These are phyloP conservation scores for Bradypodion pumilum DNA, from an alignment of 2,797 vertebrate species.

Conservation along the genomic window DNA sequence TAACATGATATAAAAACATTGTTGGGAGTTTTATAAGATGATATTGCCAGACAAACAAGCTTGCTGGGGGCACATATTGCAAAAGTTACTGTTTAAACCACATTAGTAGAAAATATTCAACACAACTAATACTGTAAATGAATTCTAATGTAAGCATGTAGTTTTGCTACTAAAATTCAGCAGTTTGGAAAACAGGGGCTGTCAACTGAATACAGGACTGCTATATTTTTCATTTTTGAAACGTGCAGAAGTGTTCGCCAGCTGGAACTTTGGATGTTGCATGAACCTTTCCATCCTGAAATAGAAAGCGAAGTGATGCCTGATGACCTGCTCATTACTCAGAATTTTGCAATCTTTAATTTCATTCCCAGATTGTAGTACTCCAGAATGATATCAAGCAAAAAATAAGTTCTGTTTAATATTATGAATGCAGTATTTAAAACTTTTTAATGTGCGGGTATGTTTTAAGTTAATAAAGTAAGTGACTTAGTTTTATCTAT, in stretches of 20 bases:
- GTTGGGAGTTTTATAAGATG: constrained; percentile 56
- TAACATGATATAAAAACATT: constrained; percentile 64
- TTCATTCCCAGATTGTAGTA: constrained; percentile 36
- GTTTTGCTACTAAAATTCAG: constrained; percentile 74
- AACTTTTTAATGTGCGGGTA: neutral
- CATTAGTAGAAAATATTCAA: constrained; percentile 47
- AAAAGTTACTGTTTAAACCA: constrained; percentile 64
- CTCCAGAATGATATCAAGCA: neutral
- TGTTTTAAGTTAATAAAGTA: neutral
- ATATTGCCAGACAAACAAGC: constrained; percentile 58
- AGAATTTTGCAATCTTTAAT: constrained; percentile 44
- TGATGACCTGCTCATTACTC: constrained; percentile 51
- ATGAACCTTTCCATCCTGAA: constrained; percentile 76
- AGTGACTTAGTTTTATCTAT: constrained; percentile 1
- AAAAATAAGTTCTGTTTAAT: constrained; percentile 42
- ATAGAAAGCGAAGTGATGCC: constrained; percentile 77
- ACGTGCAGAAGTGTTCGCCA: constrained; percentile 76
- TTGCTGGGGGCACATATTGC: constrained; percentile 68
- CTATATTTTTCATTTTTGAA: constrained; percentile 79
- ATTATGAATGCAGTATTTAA: constrained; percentile 43
- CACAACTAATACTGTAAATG: constrained; percentile 77
- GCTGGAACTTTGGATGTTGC: constrained; percentile 75
- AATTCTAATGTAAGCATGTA: constrained; percentile 76
- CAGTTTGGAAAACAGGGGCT: constrained; percentile 77
- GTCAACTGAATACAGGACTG: constrained; percentile 67